These are phyloP conservation scores for Drosophila nasuta DNA, from an alignment of 1,140 invertebrate genomes.

Conservation along the genomic window DNA sequence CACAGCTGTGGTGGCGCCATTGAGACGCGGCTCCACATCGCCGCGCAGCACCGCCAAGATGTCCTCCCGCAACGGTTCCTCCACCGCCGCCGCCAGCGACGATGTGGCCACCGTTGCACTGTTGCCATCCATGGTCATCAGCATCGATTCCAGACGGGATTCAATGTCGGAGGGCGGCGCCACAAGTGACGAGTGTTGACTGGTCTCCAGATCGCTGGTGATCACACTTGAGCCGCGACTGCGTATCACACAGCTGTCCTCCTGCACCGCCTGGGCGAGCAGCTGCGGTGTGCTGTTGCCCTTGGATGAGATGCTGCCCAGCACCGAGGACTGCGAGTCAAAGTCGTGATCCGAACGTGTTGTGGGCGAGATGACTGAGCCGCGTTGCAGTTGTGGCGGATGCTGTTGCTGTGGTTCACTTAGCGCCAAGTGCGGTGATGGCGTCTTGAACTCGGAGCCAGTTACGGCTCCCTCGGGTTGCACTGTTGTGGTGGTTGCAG, in stretches of 20 bases:
- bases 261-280: slow-evolving; percentile 70
- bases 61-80: slow-evolving; percentile 77
- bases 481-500: slow-evolving; percentile 72
- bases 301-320: slow-evolving; percentile 84
- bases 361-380: slow-evolving; percentile 69
- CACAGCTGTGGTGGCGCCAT: slow-evolving; percentile 39
- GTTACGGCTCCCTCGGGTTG: neutral
- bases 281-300: slow-evolving; percentile 77
- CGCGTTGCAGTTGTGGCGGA: slow-evolving; percentile 47
- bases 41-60: slow-evolving; percentile 79
- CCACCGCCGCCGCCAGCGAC: slow-evolving; percentile 9
- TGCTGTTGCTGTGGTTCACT: slow-evolving; percentile 71
- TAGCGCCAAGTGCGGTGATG: slow-evolving; percentile 85
- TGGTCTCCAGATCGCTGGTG: slow-evolving; percentile 82
- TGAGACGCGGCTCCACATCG: slow-evolving; percentile 58
- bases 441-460: slow-evolving; percentile 84
- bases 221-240: slow-evolving; percentile 83
- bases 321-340: slow-evolving; percentile 82
- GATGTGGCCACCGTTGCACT: slow-evolving; percentile 27
- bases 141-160: slow-evolving; percentile 79
- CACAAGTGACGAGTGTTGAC: slow-evolving; percentile 83
- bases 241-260: slow-evolving; percentile 81
- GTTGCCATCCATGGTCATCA: slow-evolving; percentile 80
- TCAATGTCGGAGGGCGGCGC: slow-evolving; percentile 84
- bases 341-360: slow-evolving; percentile 80